Evolutionary conservation across 1,140 invertebrate species (phyloP), one percentile per base, ranked within the genome.

Genomic region (Neodiprion lecontei): DNA sequence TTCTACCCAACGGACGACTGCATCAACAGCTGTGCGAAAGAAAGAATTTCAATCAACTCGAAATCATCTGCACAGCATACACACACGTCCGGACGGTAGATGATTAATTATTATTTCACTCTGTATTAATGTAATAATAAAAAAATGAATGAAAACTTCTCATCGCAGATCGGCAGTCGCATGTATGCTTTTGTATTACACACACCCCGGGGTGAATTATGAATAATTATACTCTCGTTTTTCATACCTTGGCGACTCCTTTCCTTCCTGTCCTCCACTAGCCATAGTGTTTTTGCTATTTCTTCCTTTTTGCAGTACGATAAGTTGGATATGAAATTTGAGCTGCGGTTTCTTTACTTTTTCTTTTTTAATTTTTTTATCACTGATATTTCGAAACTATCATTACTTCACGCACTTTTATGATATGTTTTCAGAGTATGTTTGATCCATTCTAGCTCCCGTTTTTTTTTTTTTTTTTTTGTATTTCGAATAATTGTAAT

Each of bases 181-280:
- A 5, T 40, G 5, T 0, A 40, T 40, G 28, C 5, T 40, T 40
- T 40, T 40, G 1, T 2, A 40, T 40, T 40, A 40, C 5, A 40
- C 28, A 40, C 1, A 40, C 28, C 28, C 28, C 5, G 28, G 5
- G 28, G 28, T 40, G 28, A 40, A 40, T 40, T 40, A 40, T 40
- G 28, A 40, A 40, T 40, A 14, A 61, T 7, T 61, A 17, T 14
- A 61, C 5, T 61, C n/a, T 61, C 7, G 53, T 9, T 61, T 12
- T 14, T 50, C 14, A 21, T 86, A 88, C 87, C 87, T 88, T 70
- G 87, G 85, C 70, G 86, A 87, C 76, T 88, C 86, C 75, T 86
- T 88, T 78, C 84, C 84, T 71, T 87, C 85, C 67, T 85, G 81
- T 14, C 61, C 17, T 69, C 75, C 75, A 72, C 82, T 82, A 78